Conservation (phyloP, 2,888 invertebrate genomes). For the Drosophila seclusa region DNA sequence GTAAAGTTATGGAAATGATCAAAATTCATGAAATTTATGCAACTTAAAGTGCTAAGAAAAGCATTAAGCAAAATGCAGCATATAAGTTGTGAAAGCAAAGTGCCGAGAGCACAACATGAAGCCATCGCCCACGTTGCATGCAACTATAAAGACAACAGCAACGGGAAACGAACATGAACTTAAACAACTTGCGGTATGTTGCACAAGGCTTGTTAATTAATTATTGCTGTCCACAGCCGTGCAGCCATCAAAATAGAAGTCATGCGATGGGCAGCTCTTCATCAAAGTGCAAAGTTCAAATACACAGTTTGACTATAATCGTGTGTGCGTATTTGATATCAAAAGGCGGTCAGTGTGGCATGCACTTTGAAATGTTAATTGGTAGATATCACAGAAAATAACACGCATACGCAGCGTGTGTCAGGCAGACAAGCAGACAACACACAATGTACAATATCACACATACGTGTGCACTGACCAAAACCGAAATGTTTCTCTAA, state of each 20-base stretch:
- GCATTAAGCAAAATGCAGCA: not conserved
- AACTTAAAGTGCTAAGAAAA: not conserved
- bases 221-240: conserved; percentile 7
- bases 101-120: not conserved
- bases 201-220: conserved; percentile 29
- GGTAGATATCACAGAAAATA: not conserved
- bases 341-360: not conserved
- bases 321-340: not conserved
- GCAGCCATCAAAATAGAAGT: conserved; percentile 1
- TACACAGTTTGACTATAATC: conserved; percentile 6
- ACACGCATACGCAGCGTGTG: conserved; percentile 20
- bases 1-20: too few relatives aligned
- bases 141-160: conserved; percentile 1
- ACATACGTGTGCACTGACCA: conserved; percentile 29
- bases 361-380: conserved; percentile 7
- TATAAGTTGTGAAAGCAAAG: not conserved
- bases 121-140: conserved; percentile 1
- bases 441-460: conserved; percentile 14
- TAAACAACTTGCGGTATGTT: conserved; percentile 5
- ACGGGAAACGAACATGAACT: conserved; percentile 2
- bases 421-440: not conserved
- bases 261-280: not conserved
- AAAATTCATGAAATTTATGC: not conserved
- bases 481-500: conserved; percentile 30
- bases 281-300: conserved; percentile 35